Percentiles rank a stretch among this genome's conserved stretches.
phyloP scores from a whole-genome alignment of 2,113 vertebrate species.

The Lichenostomus cassidix region DNA sequence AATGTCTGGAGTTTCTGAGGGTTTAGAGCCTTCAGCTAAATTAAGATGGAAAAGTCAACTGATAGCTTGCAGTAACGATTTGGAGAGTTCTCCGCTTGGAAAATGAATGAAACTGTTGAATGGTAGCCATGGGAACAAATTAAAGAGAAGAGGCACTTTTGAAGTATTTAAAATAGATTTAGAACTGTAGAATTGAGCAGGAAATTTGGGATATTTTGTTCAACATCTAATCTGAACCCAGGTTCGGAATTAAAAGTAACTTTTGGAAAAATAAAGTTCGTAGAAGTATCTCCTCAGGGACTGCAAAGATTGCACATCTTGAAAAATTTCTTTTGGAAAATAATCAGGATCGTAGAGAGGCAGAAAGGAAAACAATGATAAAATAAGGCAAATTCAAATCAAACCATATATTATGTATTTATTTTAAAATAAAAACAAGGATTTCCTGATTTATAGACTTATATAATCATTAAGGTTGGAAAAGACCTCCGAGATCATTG shows the following conservation, averaged over 20 bases:
- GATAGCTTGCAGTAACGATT: neutral
- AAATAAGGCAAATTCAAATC: neutral
- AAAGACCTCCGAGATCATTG: neutral
- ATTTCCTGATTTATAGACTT: neutral
- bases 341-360: neutral
- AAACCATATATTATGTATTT: neutral
- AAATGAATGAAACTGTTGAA: conserved; percentile 53
- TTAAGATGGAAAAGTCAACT: conserved; percentile 36
- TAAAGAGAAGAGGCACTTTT: conserved; percentile 27
- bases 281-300: neutral
- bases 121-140: conserved; percentile 61
- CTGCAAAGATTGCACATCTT: neutral
- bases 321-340: neutral
- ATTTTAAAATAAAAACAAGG: neutral
- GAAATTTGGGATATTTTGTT: neutral
- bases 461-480: neutral
- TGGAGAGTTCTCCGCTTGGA: neutral
- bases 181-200: neutral
- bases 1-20: neutral
- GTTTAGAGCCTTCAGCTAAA: neutral
- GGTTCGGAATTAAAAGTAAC: neutral
- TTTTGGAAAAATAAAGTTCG: neutral
- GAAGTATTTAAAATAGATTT: conserved; percentile 18
- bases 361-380: neutral
- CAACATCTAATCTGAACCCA: neutral